Evolutionary conservation across 2,113 vertebrate genomes (phyloP), one percentile per base, ranked within the genome.

Genomic region (Eretmochelys imbricata): DNA sequence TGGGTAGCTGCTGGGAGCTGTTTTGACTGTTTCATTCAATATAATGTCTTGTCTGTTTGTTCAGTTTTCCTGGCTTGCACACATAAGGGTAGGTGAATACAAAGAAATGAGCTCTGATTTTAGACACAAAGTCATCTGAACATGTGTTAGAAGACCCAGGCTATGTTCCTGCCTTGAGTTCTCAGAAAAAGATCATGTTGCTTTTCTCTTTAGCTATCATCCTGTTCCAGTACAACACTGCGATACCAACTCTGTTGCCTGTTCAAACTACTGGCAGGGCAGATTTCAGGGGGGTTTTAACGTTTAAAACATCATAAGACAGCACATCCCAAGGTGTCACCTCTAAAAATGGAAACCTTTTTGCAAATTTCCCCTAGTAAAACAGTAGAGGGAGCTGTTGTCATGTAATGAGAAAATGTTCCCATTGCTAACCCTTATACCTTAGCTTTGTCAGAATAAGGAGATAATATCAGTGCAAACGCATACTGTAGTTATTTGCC

Each of bases 381-480:
- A 13, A 75, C 97, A 84, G 96, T 19, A 97, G 96, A 97, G 96
- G 96, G 97, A 76, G 97, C 97, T 51, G 89, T 96, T 82, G 85
- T 17, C 84, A 85, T 85, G 85, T 80, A 0, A 0, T 49, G 59
- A 35, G 48, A 38, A 38, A 0, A 10, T 12, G 2, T 8, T 1
- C 49, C 12, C 3, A 11, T 4, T 8, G 25, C 22, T 4, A 38
- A 38, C 2, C 25, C 17, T 25, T 10, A 4, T 4, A 5, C 14
- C 17, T 10, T 10, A 8, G 4, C 46, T 27, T 14, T 22, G 20
- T 12, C 1, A 22, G 1, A 31, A n/a, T 1, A 31, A 8, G 42
- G 1, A 4, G 5, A 0, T 29, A 16, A 13, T 55, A 4, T 78
- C 51, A 27, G 59, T 81, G 20, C 38, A 54, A 27, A 54, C 24